Conservation (phyloP, 2,113 vertebrate species). For the Colossoma macropomum region DNA sequence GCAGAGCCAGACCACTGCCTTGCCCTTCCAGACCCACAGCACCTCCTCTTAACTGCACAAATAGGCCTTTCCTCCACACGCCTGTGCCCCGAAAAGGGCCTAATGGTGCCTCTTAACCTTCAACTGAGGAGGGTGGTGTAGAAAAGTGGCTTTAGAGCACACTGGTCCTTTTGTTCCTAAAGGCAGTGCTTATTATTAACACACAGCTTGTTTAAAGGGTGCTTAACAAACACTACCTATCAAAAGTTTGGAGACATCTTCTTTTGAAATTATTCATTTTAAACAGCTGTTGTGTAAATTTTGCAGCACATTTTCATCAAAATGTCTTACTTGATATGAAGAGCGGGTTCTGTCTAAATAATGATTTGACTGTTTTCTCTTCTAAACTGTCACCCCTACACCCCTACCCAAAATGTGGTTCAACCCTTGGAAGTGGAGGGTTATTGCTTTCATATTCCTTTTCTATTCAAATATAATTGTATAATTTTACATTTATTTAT, state of each 20-base stretch:
- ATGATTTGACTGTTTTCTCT: too few relatives aligned
- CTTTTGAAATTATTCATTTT: neutral
- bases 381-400: too few relatives aligned
- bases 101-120: constrained; percentile 59
- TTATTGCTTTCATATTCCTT: too few relatives aligned
- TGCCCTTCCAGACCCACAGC: constrained; percentile 20
- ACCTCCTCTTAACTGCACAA: constrained; percentile 52
- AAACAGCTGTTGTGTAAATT: too few relatives aligned
- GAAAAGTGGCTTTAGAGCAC: neutral
- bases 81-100: constrained; percentile 61
- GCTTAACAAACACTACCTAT: neutral
- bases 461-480: too few relatives aligned
- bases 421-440: too few relatives aligned
- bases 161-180: neutral
- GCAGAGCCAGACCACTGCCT: constrained; percentile 63
- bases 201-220: neutral
- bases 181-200: neutral
- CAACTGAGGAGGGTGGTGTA: neutral
- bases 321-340: too few relatives aligned
- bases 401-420: too few relatives aligned
- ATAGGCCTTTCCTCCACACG: constrained; percentile 56
- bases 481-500: too few relatives aligned
- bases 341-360: too few relatives aligned
- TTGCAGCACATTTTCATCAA: too few relatives aligned
- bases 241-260: constrained; percentile 46